phyloP scores from a whole-genome alignment of 2,797 vertebrate genomes.

The Liasis olivaceus region DNA sequence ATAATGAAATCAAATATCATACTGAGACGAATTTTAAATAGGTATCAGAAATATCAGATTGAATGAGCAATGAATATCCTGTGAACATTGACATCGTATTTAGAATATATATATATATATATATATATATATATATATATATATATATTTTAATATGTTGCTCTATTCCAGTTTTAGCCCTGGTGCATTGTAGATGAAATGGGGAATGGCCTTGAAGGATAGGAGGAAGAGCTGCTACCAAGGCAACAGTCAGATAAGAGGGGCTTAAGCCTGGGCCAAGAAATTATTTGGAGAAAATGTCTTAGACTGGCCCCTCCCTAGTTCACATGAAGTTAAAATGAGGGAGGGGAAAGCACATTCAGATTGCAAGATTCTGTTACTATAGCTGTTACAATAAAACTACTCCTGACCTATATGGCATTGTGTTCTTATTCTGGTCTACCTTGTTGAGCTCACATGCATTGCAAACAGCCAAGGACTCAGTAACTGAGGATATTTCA shows the following conservation, averaged over 20 bases:
- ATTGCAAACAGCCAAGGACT: background rate
- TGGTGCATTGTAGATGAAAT: background rate
- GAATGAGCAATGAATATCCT: background rate
- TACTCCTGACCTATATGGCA: background rate
- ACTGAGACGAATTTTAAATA: background rate
- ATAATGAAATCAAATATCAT: background rate
- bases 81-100: background rate
- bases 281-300: background rate
- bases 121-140: too few relatives aligned
- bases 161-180: background rate
- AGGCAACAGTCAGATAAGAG: background rate
- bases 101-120: too few relatives aligned
- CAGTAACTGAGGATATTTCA: background rate
- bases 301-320: background rate
- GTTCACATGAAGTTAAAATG: background rate
- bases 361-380: background rate
- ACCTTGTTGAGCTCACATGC: background rate
- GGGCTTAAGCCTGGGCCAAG: background rate
- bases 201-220: background rate
- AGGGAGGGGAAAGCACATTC: background rate
- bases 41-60: background rate
- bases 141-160: background rate
- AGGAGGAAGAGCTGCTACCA: background rate
- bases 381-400: background rate
- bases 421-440: background rate